A percentile compares a stretch with the other conserved stretches of the same genome.
phyloP scores from a whole-genome alignment of 2,113 vertebrate genomes.

The Anolis sagrei region DNA sequence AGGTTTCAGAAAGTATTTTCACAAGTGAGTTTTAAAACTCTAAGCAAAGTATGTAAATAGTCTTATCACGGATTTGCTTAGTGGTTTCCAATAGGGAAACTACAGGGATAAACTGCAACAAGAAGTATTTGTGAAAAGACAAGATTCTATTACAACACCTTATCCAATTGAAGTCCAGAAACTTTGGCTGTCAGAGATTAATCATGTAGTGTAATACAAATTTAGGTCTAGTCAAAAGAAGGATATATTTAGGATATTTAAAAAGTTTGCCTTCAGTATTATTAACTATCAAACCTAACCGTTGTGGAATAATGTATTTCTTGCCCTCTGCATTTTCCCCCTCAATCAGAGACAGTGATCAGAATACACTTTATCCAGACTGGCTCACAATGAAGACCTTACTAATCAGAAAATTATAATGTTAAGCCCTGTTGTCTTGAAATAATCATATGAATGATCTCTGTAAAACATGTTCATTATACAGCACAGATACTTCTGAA shows the following conservation, averaged over 20 bases:
- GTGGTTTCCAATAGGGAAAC: not conserved
- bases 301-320: not conserved
- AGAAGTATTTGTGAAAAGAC: slow-evolving; percentile 11
- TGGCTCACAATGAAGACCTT: not conserved
- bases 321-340: not conserved
- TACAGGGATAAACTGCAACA: not conserved
- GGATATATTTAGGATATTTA: not conserved
- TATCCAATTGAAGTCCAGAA: not conserved
- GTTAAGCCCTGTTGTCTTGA: not conserved
- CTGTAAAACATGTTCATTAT: not conserved
- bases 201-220: not conserved
- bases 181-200: slow-evolving; percentile 5
- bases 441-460: not conserved
- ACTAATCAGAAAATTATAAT: slow-evolving; percentile 5
- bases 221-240: not conserved
- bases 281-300: not conserved
- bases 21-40: not conserved
- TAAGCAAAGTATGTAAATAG: not conserved
- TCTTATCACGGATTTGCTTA: not conserved
- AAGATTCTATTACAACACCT: slow-evolving; percentile 1
- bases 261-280: slow-evolving; percentile 1
- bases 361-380: not conserved
- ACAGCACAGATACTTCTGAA: not conserved
- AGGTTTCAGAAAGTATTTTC: not conserved
- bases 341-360: not conserved